Conservation (phyloP, 2,888 invertebrate species). For the Acrobeloides nanus region DNA sequence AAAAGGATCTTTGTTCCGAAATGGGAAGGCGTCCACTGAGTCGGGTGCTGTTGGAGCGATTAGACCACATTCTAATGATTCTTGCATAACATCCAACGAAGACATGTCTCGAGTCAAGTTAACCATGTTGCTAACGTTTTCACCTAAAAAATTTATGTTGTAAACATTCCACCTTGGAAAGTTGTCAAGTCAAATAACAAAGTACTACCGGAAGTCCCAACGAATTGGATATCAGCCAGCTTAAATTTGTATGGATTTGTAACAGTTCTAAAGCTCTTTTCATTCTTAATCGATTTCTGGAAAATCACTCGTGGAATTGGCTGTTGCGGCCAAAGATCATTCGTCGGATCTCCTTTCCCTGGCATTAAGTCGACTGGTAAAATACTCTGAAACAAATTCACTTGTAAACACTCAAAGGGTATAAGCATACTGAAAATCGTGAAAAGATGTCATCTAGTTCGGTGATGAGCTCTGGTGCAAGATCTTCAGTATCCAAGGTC, state of each 20-base stretch:
- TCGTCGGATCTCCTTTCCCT: neutral
- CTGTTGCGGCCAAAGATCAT: neutral
- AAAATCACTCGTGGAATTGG: neutral
- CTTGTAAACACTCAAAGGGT: too few species aligned
- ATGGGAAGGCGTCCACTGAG: neutral
- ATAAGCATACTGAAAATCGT: too few species aligned
- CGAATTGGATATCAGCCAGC: neutral
- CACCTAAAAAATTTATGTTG: neutral
- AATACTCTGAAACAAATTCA: neutral
- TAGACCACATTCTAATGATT: neutral
- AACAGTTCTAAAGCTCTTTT: neutral
- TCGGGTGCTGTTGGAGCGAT: neutral
- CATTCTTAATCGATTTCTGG: neutral
- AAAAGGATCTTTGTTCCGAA: neutral
- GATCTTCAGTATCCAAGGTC: too few species aligned
- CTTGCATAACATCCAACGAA: neutral
- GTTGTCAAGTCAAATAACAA: neutral
- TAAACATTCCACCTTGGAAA: too few species aligned
- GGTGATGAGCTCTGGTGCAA: too few species aligned
- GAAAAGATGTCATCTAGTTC: too few species aligned
- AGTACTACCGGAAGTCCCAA: constrained; percentile 1
- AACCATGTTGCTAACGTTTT: neutral
- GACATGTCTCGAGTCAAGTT: neutral
- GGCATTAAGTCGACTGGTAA: constrained; percentile 1
- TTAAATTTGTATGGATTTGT: constrained; percentile 3